Percentiles rank a stretch among this genome's conserved stretches.
Evolutionary conservation across 2,888 invertebrate species (phyloP).

Genomic region (Lissocephala sabroskyi): DNA sequence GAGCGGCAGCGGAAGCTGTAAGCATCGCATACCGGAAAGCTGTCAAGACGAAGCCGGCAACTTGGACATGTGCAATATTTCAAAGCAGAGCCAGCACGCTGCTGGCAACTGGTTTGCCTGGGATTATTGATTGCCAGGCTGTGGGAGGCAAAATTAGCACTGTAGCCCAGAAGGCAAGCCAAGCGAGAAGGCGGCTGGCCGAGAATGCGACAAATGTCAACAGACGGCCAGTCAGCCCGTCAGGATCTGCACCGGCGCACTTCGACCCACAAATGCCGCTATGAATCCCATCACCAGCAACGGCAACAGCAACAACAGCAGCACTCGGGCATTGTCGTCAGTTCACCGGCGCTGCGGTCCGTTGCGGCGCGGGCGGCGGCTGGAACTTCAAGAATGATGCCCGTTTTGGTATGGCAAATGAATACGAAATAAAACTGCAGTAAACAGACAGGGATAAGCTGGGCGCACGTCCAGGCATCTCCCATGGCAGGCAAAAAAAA

Average conservation of each 20-base stretch:
- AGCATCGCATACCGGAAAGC: constrained; percentile 47
- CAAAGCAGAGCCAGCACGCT: constrained; percentile 18
- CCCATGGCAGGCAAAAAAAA: constrained; percentile 1
- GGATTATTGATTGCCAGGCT: constrained; percentile 37
- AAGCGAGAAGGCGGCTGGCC: neutral
- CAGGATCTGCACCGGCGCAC: too few relatives aligned
- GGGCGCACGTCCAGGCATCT: constrained; percentile 4
- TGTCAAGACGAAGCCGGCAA: constrained; percentile 25
- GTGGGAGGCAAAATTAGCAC: constrained; percentile 19
- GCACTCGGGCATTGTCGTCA: too few relatives aligned
- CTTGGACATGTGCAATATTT: constrained; percentile 42
- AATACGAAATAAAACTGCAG: constrained; percentile 55
- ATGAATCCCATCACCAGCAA: constrained; percentile 35
- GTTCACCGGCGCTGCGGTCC: too few relatives aligned
- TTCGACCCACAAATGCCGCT: constrained; percentile 34
- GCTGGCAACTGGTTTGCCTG: constrained; percentile 4
- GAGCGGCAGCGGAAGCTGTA: constrained; percentile 47
- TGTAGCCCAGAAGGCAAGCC: constrained; percentile 8
- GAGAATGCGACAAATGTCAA: constrained; percentile 51
- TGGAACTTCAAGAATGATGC: constrained; percentile 28
- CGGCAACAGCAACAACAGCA: neutral
- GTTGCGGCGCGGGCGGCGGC: too few relatives aligned
- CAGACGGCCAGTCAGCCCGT: constrained; percentile 30
- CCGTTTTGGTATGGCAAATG: constrained; percentile 39
- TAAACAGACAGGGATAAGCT: constrained; percentile 45